Conservation (phyloP, 2,797 vertebrate genomes). For the Phrynocephalus vlangalii region DNA sequence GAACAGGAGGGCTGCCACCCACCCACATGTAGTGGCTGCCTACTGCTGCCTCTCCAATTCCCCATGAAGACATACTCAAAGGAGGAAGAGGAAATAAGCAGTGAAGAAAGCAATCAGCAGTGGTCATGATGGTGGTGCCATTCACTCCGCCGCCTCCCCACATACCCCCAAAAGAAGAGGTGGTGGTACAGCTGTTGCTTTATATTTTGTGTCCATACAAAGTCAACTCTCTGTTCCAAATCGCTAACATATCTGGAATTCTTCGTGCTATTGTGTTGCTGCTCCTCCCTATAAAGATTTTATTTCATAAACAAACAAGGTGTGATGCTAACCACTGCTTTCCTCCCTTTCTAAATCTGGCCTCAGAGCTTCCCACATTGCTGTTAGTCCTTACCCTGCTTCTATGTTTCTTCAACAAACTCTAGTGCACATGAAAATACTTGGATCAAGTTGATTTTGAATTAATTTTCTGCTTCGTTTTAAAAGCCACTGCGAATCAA, state of each 20-base stretch:
- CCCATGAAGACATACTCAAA: too few relatives aligned
- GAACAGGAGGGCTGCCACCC: too few relatives aligned
- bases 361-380: not conserved
- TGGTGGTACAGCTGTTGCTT: not conserved
- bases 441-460: not conserved
- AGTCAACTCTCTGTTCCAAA: not conserved
- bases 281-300: not conserved
- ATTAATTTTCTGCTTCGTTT: not conserved
- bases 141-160: too few relatives aligned
- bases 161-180: too few relatives aligned
- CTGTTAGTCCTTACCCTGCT: conserved; percentile 8
- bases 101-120: too few relatives aligned
- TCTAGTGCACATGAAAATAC: not conserved
- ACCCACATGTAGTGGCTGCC: too few relatives aligned
- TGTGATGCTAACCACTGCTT: not conserved
- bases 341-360: too few relatives aligned
- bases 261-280: not conserved
- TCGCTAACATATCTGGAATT: not conserved
- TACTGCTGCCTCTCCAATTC: too few relatives aligned
- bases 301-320: not conserved
- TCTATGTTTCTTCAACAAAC: not conserved
- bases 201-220: not conserved
- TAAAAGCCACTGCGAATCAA: not conserved
- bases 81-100: too few relatives aligned
- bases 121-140: too few relatives aligned